A percentile compares a stretch with the other conserved stretches of the same genome.
Conservation (phyloP, 2,797 vertebrate species). For the Emys orbicularis region DNA sequence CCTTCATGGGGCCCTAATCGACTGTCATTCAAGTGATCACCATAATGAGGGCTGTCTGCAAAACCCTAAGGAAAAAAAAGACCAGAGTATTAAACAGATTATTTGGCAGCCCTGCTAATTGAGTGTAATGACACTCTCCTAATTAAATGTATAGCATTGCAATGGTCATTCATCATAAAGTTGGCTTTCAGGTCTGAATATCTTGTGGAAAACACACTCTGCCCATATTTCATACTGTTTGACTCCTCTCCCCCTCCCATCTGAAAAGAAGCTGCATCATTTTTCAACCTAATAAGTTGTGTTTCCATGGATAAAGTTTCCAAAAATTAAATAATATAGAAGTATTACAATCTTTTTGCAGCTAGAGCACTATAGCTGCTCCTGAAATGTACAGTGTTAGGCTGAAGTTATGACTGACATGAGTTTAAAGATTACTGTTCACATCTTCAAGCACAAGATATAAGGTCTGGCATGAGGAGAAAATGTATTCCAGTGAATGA, state of each 20-base stretch:
- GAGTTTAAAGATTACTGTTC: not conserved
- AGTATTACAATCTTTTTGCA: slow-evolving; percentile 23
- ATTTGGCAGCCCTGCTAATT: slow-evolving; percentile 88
- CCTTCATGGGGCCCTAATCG: slow-evolving; percentile 98
- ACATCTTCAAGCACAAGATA: not conserved
- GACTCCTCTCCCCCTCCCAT: not conserved
- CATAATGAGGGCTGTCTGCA: slow-evolving; percentile 97
- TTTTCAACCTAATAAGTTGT: not conserved
- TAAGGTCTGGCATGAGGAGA: not conserved
- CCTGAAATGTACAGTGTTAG: not conserved
- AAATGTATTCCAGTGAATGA: not conserved
- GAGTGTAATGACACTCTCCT: slow-evolving; percentile 87
- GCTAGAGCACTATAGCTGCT: not conserved
- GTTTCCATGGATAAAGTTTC: not conserved
- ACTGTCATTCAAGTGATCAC: slow-evolving; percentile 99
- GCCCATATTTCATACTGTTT: slow-evolving; percentile 15
- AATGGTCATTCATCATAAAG: slow-evolving; percentile 81
- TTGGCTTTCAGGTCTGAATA: slow-evolving; percentile 58
- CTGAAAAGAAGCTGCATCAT: slow-evolving; percentile 6
- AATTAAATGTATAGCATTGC: slow-evolving; percentile 85
- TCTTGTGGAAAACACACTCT: slow-evolving; percentile 48
- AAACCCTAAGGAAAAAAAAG: slow-evolving; percentile 92
- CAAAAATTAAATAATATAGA: slow-evolving; percentile 5
- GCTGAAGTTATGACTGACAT: not conserved
- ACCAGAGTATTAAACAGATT: slow-evolving; percentile 92